Base-by-base conservation (phyloP, 2,113 vertebrate species). In the Diphyllodes magnificus region DNA sequence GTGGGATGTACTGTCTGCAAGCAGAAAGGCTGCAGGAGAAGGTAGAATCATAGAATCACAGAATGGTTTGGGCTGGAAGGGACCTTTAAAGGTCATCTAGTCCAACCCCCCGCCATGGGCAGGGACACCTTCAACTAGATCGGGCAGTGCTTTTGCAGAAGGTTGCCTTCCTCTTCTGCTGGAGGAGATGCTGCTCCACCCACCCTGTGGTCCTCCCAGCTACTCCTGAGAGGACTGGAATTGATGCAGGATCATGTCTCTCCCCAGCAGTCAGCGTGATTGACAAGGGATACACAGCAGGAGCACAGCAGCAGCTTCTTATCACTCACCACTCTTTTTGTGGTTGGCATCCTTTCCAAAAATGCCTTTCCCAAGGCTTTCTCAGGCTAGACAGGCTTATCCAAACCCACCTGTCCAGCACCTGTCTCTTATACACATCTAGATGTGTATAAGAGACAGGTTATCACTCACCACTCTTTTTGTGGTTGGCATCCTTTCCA, bases 1-100 rank as follows among this genome's bases (percentile, higher is more conserved):
- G 0, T 30, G 65, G 73, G 44, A 39, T 22, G 0, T 0, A 2
- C 25, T n/a, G 50, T 18, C 50, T 75, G 60, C 47, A 37, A 56
- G 60, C 56, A 78, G 68, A 45, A 37, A 3, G 17, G 59, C 27
- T 53, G 42, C 47, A 51, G 79, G 18, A 39, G 28, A 25, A 42
- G 27, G 42, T 5, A 12, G 56, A 20, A 27, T 28, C 56, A 3
- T 0, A 11, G 63, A 56, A 35, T 35, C 25, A 35, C 42, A 27
- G 49, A 14, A 24, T 7, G 35, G 35, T 20, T 90, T 40, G 79
- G 30, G 21, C 31, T 54, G 40, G 21, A 31, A 68, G 47, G 47
- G 51, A 22, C 47, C 70, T 82, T 31, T 76, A 76, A 76, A 82
- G 63, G 54, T 90, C 63, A 42, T 13, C 30, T 18, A 27, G 53